Conservation (phyloP, 2,888 invertebrate genomes). For the Chydorus sphaericus region DNA sequence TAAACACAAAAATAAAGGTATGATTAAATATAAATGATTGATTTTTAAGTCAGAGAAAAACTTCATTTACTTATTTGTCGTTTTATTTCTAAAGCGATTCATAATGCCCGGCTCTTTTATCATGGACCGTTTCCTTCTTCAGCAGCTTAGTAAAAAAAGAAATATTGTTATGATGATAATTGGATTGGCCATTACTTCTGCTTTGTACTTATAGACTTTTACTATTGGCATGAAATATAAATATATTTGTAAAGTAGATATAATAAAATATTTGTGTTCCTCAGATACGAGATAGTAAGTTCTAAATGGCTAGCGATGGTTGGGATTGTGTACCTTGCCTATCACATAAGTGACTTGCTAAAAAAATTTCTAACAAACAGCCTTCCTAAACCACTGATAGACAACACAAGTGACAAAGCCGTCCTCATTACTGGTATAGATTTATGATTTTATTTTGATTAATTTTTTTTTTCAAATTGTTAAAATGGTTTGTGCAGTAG, state of each 20-base stretch:
- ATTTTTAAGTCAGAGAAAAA: too few species aligned
- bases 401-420: conserved; percentile 21
- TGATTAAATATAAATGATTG: too few species aligned
- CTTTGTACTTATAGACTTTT: not conserved
- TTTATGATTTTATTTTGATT: too few species aligned
- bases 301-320: not conserved
- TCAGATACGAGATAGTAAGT: not conserved
- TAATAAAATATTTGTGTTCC: too few species aligned
- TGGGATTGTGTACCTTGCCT: conserved; percentile 15
- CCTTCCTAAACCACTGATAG: conserved; percentile 18
- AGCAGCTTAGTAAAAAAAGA: not conserved
- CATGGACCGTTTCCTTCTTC: too few species aligned
- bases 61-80: too few species aligned
- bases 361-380: conserved; percentile 19
- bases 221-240: not conserved
- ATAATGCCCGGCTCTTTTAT: too few species aligned
- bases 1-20: too few species aligned
- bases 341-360: conserved; percentile 18
- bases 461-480: too few species aligned
- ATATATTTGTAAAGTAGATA: too few species aligned
- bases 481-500: too few species aligned
- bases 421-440: conserved; percentile 24
- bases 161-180: not conserved
- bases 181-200: not conserved
- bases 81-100: too few species aligned